phyloP scores from a whole-genome alignment of 2,113 vertebrate genomes.

The Chaetorhynchus papuensis region DNA sequence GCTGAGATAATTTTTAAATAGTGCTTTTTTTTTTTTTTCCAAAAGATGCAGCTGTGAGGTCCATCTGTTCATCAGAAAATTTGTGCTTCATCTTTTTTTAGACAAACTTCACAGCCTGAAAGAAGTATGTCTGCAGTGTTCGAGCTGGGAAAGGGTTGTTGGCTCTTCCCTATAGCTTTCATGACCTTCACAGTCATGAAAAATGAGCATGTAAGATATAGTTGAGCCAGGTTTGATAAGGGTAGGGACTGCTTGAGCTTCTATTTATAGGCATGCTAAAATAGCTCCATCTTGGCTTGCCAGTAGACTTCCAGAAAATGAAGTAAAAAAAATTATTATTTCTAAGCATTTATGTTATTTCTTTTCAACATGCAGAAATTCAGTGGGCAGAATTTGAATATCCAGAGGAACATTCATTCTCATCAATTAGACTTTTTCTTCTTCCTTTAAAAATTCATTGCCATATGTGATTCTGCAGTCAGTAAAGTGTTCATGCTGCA shows the following conservation, averaged over 20 bases:
- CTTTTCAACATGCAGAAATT: not conserved
- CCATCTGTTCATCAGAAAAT: constrained; percentile 46
- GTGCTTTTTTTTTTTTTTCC: not conserved
- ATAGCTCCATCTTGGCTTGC: not conserved
- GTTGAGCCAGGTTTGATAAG: not conserved
- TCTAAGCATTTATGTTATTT: not conserved
- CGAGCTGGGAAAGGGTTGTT: not conserved
- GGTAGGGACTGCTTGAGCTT: not conserved
- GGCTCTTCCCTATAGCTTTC: not conserved
- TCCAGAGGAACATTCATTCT: not conserved
- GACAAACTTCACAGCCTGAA: not conserved
- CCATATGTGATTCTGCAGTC: not conserved
- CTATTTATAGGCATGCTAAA: not conserved
- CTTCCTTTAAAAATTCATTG: not conserved
- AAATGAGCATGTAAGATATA: not conserved
- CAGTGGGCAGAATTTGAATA: not conserved
- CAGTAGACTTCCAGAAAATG: not conserved
- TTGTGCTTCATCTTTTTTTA: constrained; percentile 28
- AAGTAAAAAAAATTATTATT: not conserved
- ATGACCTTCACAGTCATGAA: not conserved
- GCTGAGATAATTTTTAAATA: constrained; percentile 20
- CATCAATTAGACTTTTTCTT: not conserved
- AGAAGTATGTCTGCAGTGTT: not conserved
- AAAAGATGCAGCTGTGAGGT: constrained; percentile 42
- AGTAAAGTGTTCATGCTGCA: not conserved